Evolutionary conservation across 2,888 invertebrate species (phyloP).

Genomic region (Melangyna quadrimaculata): DNA sequence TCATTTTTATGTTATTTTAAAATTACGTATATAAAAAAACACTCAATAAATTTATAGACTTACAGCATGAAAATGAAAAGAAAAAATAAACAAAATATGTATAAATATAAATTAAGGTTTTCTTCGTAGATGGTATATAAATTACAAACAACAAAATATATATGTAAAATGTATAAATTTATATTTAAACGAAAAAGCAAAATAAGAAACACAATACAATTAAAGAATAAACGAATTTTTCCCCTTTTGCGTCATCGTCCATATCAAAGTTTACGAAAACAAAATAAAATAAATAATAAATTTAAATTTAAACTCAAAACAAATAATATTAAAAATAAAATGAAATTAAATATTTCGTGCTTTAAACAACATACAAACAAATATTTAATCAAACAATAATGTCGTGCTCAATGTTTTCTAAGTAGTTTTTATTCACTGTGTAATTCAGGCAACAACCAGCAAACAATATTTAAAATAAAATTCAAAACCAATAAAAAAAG

Average conservation of each 20-base stretch:
- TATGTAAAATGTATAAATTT: conserved; percentile 41
- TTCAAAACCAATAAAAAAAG: conserved; percentile 32
- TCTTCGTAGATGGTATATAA: conserved; percentile 60
- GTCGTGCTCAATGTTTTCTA: conserved; percentile 70
- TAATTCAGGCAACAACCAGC: conserved; percentile 53
- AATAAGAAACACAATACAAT: conserved; percentile 32
- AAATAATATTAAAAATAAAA: conserved; percentile 19
- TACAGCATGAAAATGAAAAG: conserved; percentile 43
- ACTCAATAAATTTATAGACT: conserved; percentile 69
- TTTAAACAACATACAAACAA: conserved; percentile 39
- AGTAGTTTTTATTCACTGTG: conserved; percentile 56
- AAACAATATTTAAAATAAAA: conserved; percentile 51
- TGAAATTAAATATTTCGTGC: conserved; percentile 51
- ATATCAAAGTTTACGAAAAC: conserved; percentile 70
- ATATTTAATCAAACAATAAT: conserved; percentile 57
- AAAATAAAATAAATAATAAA: conserved; percentile 26
- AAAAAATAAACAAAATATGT: conserved; percentile 9
- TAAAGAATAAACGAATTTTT: conserved; percentile 69
- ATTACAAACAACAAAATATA: conserved; percentile 18
- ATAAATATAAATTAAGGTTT: conserved; percentile 50
- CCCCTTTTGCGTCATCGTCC: conserved; percentile 71
- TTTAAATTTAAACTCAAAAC: conserved; percentile 24
- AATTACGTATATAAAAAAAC: conserved; percentile 28
- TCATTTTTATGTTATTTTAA: not conserved
- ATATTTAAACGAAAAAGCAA: conserved; percentile 60